Evolutionary conservation across 1,140 invertebrate genomes (phyloP).

Genomic region (Heliconius hermathena): DNA sequence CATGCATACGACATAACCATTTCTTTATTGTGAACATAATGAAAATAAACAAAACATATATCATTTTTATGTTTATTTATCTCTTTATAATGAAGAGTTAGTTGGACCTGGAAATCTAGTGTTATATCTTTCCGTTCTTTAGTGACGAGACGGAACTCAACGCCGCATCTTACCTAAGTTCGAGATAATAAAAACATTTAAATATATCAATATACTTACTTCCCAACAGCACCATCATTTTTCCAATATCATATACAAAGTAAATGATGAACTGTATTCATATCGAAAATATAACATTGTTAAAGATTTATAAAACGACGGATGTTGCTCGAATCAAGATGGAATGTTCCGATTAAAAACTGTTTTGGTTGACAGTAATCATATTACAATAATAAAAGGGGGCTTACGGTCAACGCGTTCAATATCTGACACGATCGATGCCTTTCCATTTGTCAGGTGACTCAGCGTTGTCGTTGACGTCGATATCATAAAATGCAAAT

Average conservation of each 20-base stretch:
- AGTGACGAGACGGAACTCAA: too few species aligned
- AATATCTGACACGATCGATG: constrained; percentile 73
- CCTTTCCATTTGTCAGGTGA: constrained; percentile 79
- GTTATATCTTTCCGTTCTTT: too few species aligned
- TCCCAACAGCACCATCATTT: too few species aligned
- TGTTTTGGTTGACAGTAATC: constrained; percentile 77
- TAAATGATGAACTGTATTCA: background rate
- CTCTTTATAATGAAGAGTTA: background rate
- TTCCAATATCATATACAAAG: background rate
- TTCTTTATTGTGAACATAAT: constrained; percentile 48
- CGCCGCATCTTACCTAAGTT: too few species aligned
- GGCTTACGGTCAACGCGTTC: constrained; percentile 78
- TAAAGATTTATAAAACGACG: constrained; percentile 20
- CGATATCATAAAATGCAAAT: constrained; percentile 81
- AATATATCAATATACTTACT: too few species aligned
- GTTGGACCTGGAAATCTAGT: too few species aligned
- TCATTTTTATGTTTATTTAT: background rate
- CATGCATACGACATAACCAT: constrained; percentile 58
- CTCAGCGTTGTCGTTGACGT: constrained; percentile 79
- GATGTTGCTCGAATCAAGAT: constrained; percentile 28
- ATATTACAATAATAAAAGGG: constrained; percentile 74
- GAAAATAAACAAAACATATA: constrained; percentile 50
- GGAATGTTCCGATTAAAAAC: constrained; percentile 40
- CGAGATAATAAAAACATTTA: too few species aligned
- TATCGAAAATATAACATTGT: background rate